phyloP scores from a whole-genome alignment of 1,140 invertebrate species.

The Propsilocerus akamusi region DNA sequence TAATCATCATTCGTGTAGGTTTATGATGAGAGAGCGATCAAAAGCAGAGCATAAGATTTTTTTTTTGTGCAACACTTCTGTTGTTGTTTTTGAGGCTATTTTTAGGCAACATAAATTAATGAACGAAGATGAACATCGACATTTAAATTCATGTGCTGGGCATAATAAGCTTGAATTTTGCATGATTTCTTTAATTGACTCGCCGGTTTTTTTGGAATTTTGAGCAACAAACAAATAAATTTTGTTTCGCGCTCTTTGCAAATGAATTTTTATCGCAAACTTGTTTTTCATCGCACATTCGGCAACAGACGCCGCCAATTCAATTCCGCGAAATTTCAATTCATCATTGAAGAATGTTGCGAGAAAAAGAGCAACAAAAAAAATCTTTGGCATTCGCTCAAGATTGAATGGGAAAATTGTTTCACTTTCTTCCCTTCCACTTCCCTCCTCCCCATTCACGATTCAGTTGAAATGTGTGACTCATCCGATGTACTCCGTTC shows the following conservation, averaged over 20 bases:
- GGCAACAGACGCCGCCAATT: neutral
- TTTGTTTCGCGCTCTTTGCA: neutral
- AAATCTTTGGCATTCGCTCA: neutral
- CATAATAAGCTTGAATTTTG: too few relatives aligned
- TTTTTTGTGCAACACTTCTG: neutral
- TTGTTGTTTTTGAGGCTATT: neutral
- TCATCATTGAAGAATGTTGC: too few relatives aligned
- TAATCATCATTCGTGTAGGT: too few relatives aligned
- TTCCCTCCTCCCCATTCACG: too few relatives aligned
- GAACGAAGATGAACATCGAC: neutral
- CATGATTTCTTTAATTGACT: too few relatives aligned
- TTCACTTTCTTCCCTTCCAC: neutral
- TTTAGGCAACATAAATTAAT: neutral
- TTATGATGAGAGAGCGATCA: too few relatives aligned
- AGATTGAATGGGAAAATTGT: neutral
- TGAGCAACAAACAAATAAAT: neutral
- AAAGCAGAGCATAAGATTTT: too few relatives aligned
- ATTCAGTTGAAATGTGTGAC: neutral
- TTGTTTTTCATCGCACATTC: neutral
- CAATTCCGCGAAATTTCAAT: conserved; percentile 1
- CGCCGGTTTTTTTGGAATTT: neutral
- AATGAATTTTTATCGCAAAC: neutral
- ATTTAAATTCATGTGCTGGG: too few relatives aligned
- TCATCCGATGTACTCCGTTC: too few relatives aligned
- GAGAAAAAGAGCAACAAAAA: too few relatives aligned